phyloP scores from a whole-genome alignment of 1,140 invertebrate genomes.

The Rhynchophorus ferrugineus region DNA sequence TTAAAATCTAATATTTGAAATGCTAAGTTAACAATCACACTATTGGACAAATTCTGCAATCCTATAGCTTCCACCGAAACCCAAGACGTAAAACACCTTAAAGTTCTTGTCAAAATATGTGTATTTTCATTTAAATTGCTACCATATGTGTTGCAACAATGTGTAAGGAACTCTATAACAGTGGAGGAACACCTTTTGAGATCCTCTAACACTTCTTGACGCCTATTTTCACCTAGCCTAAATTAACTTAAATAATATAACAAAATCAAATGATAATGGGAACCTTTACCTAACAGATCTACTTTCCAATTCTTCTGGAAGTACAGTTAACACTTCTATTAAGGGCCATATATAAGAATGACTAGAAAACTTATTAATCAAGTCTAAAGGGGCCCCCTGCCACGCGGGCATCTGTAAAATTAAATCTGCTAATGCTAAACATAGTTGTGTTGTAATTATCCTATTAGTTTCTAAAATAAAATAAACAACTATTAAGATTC shows the following conservation, averaged over 20 bases:
- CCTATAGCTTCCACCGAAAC: conserved; percentile 63
- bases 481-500: background rate
- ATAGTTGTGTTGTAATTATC: conserved; percentile 86
- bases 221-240: conserved; percentile 76
- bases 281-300: conserved; percentile 53
- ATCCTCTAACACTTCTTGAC: conserved; percentile 73
- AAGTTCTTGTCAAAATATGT: conserved; percentile 52
- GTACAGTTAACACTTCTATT: conserved; percentile 83
- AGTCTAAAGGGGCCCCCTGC: conserved; percentile 79
- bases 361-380: conserved; percentile 66
- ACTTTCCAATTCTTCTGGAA: conserved; percentile 93
- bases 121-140: conserved; percentile 46
- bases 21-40: conserved; percentile 58
- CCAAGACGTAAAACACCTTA: conserved; percentile 77
- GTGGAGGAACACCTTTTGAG: conserved; percentile 58
- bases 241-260: conserved; percentile 37
- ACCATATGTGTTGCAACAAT: conserved; percentile 54
- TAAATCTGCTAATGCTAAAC: conserved; percentile 85
- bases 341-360: conserved; percentile 66
- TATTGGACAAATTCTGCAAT: conserved; percentile 55
- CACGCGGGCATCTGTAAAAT: conserved; percentile 90
- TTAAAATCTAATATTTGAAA: conserved; percentile 59
- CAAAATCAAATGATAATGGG: background rate
- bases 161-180: conserved; percentile 68
- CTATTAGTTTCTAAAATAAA: conserved; percentile 54